Evolutionary conservation across 2,113 vertebrate genomes (phyloP), one percentile per base, ranked within the genome.

Genomic region (Meles meles): DNA sequence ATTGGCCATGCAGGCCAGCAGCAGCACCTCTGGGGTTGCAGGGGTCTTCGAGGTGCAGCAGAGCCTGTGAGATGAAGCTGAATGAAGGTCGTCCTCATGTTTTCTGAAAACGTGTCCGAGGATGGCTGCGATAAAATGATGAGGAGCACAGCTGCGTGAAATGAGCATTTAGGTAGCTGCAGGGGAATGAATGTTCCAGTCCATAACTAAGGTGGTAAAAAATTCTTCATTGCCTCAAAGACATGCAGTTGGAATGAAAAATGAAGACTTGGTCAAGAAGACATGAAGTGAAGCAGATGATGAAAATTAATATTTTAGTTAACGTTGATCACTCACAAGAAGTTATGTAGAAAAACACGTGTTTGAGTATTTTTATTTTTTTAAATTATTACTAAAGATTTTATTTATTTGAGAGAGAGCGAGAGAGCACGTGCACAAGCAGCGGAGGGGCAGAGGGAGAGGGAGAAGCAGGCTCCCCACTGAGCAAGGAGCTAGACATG

Each of bases 221-320:
- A 67, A 72, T 37, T 27, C 17, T 72, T 88, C 52, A 11, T 76
- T 71, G 5, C 14, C 17, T 89, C 44, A 92, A 49, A 61, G 49
- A 37, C 34, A n/a, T 90, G 71, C 9, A 21, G 2, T 90, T 89
- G 29, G 42, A 92, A 84, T n/a, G 67, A 74, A 89, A 89, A 94
- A 77, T 55, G 82, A 95, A 97, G 93, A 95, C 49, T n/a, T 91
- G 61, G 7, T 85, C 65, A 97, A 96, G 94, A 96, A 93, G 80
- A 91, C 20, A 27, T 92, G 80, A 97, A 90, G 31, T 85, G 86
- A 92, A 90, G 80, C 90, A 90, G 90, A 39, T 81, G 39, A 79
- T 27, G 39, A 88, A 96, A 97, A 67, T 94, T 71, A 87, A 4
- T 83, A n/a, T 74, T 92, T 90, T 88, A 63, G 88, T 85, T 97